A percentile compares a stretch with the other conserved stretches of the same genome.
Conservation (phyloP, 2,113 vertebrate species). For the Dipodomys stephensi region DNA sequence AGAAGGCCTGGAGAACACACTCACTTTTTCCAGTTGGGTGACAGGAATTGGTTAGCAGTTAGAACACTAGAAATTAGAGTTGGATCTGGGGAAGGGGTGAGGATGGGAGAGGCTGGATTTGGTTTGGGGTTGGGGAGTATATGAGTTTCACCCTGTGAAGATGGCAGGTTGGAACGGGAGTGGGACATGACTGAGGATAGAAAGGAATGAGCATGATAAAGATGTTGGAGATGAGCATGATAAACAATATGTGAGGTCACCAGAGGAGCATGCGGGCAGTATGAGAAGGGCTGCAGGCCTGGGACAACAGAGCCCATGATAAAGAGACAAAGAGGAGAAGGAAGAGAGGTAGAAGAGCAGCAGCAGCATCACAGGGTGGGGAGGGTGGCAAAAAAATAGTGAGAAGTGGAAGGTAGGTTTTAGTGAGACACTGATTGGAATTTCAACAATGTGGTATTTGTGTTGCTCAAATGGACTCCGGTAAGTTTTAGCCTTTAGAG, state of each 20-base stretch:
- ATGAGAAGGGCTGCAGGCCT: not conserved
- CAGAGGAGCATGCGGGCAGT: accelerated
- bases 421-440: not conserved
- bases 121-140: not conserved
- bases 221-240: not conserved
- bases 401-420: not conserved
- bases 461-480: not conserved
- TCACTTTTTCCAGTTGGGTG: not conserved
- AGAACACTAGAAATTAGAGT: not conserved
- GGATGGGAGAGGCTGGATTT: not conserved
- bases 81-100: not conserved
- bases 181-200: not conserved
- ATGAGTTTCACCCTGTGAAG: not conserved
- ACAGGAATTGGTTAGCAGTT: not conserved
- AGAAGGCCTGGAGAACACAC: not conserved
- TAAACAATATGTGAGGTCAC: not conserved
- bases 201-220: not conserved
- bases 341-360: not conserved
- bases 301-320: not conserved
- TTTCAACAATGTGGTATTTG: constrained; percentile 6
- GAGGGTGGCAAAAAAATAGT: not conserved
- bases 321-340: not conserved
- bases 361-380: too few species aligned
- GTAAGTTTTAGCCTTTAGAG: not conserved
- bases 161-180: not conserved